Percentiles rank a stretch among this genome's conserved stretches.
Evolutionary conservation across 2,797 vertebrate species (phyloP).

Genomic region (Peromyscus attwateri): DNA sequence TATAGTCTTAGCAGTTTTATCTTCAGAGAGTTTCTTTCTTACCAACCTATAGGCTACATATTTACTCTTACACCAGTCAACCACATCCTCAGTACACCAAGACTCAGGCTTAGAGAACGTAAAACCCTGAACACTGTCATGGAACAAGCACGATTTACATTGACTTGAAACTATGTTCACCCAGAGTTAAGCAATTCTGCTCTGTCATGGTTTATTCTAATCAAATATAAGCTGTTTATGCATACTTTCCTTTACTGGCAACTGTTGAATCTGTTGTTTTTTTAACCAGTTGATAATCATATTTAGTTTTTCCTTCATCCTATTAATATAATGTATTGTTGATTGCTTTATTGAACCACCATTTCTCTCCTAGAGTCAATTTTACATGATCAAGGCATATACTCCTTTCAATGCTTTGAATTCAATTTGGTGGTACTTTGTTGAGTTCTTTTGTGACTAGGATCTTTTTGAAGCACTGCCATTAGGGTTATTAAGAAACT

Average conservation of each 20-base stretch:
- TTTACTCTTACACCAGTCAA: not conserved
- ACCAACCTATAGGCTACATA: not conserved
- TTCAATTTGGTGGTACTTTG: slow-evolving; percentile 19
- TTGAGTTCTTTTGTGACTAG: not conserved
- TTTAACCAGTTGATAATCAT: not conserved
- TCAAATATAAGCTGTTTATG: not conserved
- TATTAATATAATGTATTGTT: not conserved
- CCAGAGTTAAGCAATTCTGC: not conserved
- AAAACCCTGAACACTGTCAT: not conserved
- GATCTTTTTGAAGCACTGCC: not conserved
- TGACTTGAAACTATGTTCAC: not conserved
- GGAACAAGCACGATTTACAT: not conserved
- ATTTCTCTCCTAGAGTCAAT: not conserved
- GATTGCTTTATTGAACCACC: not conserved
- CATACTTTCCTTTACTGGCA: not conserved
- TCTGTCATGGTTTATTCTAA: not conserved
- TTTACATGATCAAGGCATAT: not conserved
- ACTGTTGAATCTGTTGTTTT: slow-evolving; percentile 7
- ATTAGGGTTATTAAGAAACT: not conserved
- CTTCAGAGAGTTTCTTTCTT: not conserved
- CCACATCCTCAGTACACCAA: not conserved
- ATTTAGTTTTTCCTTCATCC: not conserved
- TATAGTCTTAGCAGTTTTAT: not conserved
- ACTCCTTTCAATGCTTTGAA: not conserved
- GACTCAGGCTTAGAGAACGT: not conserved